Evolutionary conservation across 2,797 vertebrate species (phyloP).

Genomic region (Chlorospingus semifuscus): DNA sequence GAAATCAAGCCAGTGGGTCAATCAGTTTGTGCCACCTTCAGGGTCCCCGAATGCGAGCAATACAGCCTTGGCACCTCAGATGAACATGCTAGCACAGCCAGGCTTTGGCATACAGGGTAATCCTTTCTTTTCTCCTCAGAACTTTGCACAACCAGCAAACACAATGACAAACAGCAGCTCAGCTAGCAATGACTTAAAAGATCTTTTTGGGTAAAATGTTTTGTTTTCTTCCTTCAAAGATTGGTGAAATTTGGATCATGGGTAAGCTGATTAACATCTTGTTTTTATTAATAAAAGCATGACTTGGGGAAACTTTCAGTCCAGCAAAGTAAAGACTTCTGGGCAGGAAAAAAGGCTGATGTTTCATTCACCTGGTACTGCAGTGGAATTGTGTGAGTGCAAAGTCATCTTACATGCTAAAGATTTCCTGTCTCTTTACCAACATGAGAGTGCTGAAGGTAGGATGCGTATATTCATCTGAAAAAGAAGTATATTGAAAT

Average conservation of each 20-base stretch:
- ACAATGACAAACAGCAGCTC: slow-evolving; percentile 86
- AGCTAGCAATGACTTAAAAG: slow-evolving; percentile 94
- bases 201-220: slow-evolving; percentile 90
- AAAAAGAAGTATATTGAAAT: slow-evolving; percentile 27
- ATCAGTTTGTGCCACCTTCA: slow-evolving; percentile 83
- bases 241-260: slow-evolving; percentile 61
- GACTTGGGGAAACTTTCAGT: slow-evolving; percentile 44
- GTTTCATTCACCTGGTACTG: slow-evolving; percentile 30
- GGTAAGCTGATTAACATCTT: slow-evolving; percentile 66
- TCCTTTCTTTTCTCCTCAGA: slow-evolving; percentile 96
- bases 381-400: slow-evolving; percentile 28
- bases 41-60: slow-evolving; percentile 74
- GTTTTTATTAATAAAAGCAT: slow-evolving; percentile 42
- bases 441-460: slow-evolving; percentile 40
- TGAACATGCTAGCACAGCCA: slow-evolving; percentile 74
- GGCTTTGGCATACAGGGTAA: slow-evolving; percentile 95
- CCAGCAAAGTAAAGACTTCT: slow-evolving; percentile 27
- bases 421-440: slow-evolving; percentile 12
- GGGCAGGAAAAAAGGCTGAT: slow-evolving; percentile 22
- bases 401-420: slow-evolving; percentile 41
- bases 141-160: slow-evolving; percentile 87
- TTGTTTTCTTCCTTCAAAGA: slow-evolving; percentile 51
- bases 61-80: slow-evolving; percentile 75
- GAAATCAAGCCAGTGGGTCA: slow-evolving; percentile 86
- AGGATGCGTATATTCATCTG: neutral